A percentile compares a stretch with the other conserved stretches of the same genome.
These are phyloP conservation scores for Eulacestoma nigropectus DNA, from an alignment of 2,113 vertebrate genomes.

Conservation along the genomic window DNA sequence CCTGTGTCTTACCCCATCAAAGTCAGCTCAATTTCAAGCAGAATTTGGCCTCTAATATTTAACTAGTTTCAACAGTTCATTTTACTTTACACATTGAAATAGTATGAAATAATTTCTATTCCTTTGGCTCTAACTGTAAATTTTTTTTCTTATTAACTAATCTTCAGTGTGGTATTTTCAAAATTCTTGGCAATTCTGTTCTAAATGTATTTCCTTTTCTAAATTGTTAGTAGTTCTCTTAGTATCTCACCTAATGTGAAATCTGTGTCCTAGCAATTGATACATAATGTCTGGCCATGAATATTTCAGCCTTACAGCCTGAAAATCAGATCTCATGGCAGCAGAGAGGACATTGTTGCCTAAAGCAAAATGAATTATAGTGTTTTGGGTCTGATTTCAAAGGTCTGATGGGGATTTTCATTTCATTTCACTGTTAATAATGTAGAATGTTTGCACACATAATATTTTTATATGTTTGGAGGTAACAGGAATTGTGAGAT, in stretches of 20 bases:
- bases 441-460: not conserved
- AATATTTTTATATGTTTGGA: not conserved
- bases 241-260: not conserved
- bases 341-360: not conserved
- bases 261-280: not conserved
- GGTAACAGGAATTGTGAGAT: not conserved
- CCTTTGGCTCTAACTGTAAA: not conserved
- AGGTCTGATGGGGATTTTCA: not conserved
- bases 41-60: not conserved
- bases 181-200: not conserved
- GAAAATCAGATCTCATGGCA: not conserved
- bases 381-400: not conserved
- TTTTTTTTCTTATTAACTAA: not conserved
- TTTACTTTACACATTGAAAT: not conserved
- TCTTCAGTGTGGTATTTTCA: not conserved
- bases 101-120: not conserved
- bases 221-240: not conserved
- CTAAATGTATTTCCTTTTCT: not conserved
- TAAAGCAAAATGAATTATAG: not conserved
- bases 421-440: not conserved
- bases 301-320: not conserved
- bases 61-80: not conserved
- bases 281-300: not conserved
- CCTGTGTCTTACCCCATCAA: not conserved
- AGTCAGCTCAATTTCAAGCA: not conserved